Base-by-base conservation (phyloP, 2,888 invertebrate species). In the Cerceris rybyensis region DNA sequence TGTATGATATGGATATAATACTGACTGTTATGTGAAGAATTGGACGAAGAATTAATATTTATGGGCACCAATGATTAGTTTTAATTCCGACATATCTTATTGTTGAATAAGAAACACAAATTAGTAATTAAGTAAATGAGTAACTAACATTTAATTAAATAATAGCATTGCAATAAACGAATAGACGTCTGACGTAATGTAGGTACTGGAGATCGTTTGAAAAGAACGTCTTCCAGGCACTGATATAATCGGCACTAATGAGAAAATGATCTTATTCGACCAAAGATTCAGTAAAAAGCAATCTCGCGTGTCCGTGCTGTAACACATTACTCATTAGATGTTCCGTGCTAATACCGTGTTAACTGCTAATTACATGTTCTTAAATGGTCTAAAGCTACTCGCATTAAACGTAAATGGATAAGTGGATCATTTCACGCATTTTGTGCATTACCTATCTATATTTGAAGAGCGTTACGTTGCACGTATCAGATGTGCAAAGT, bases 391-490 rank as follows among this genome's bases (percentile, higher is more conserved):
- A 7, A 8, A 55, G 13, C 54, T 43, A 65, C 16, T 42, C 54
- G 52, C 17, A 59, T 42, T 16, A 28, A 54, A 69, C 8, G 8
- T 13, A 72, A 60, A 52, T 63, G 14, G 46, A 52, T 39, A 59
- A 63, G 63, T 63, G 46, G 46, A 41, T 60, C 13, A 54, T 74
- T 78, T 13, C 9, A 46, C n/a, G 8, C 52, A n/a, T 64, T 65
- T 52, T 42, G 6, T 46, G 68, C 52, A 49, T 68, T 46, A 50
- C 63, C n/a, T 9, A 43, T 63, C 16, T 61, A 41, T 14, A 46
- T n/a, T 41, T 55, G 6, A 49, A 9, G 43, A 13, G 6, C 14
- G 17, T 16, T 6, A 58, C 11, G 11, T 49, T 66, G 54, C 50
- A 50, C 16, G 43, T 14, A 17, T 55, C 50, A 39, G 41, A 16